A percentile compares a stretch with the other conserved stretches of the same genome.
Evolutionary conservation across 2,888 invertebrate genomes (phyloP).

Genomic region (Petrolisthes cinctipes): DNA sequence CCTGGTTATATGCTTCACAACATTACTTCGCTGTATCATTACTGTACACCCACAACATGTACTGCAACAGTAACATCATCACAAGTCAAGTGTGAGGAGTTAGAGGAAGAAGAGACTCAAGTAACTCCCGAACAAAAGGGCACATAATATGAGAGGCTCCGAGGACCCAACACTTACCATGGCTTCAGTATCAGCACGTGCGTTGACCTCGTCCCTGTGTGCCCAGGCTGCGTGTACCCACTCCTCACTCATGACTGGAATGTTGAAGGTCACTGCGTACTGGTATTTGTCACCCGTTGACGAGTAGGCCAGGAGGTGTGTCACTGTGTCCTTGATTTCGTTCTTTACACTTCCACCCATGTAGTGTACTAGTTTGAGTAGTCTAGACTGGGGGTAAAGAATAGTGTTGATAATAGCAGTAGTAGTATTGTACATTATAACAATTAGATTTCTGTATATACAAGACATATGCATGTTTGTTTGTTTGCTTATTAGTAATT

Average conservation of each 20-base stretch:
- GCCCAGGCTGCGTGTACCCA: constrained; percentile 94
- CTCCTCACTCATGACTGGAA: constrained; percentile 87
- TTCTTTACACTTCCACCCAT: constrained; percentile 97
- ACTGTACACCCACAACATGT: too few relatives aligned
- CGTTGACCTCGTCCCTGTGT: constrained; percentile 75
- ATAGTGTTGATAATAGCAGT: not conserved
- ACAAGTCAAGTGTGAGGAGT: too few relatives aligned
- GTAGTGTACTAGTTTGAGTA: constrained; percentile 91
- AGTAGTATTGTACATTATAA: not conserved
- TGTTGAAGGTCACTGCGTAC: constrained; percentile 87
- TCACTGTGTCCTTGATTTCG: constrained; percentile 88
- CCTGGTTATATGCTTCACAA: too few relatives aligned
- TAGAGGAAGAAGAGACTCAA: too few relatives aligned
- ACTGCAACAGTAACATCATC: too few relatives aligned
- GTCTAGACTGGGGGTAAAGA: constrained; percentile 77
- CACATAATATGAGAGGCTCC: too few relatives aligned
- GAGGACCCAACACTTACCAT: constrained; percentile 68
- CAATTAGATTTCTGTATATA: not conserved
- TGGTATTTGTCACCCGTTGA: constrained; percentile 93
- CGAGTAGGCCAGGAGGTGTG: constrained; percentile 91
- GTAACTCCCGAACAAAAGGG: too few relatives aligned
- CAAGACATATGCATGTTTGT: not conserved
- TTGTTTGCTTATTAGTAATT: not conserved
- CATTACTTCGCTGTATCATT: too few relatives aligned
- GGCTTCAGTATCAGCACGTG: constrained; percentile 79